Percentiles rank a stretch among this genome's conserved stretches.
Conservation (phyloP, 2,113 vertebrate species). For the Solea senegalensis region DNA sequence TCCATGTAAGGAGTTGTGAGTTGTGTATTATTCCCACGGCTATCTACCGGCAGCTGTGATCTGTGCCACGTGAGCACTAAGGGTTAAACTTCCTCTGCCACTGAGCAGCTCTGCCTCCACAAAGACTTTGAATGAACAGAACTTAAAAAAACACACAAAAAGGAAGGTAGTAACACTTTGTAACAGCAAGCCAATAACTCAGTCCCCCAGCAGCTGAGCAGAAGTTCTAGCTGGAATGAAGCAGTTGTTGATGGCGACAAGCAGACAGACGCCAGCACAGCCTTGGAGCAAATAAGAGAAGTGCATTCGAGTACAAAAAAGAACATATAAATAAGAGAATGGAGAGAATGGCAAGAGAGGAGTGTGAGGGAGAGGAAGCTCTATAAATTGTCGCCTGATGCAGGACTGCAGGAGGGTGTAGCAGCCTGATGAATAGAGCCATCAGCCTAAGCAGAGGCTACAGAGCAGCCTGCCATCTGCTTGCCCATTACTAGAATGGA, state of each 20-base stretch:
- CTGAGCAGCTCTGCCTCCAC: constrained; percentile 13
- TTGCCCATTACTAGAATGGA: constrained; percentile 80
- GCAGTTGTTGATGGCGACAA: constrained; percentile 38
- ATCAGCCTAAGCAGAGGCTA: constrained; percentile 81
- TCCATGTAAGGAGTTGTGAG: too few species aligned
- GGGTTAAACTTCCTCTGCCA: not conserved
- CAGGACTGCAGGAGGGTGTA: constrained; percentile 67
- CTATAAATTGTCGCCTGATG: constrained; percentile 69
- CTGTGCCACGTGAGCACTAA: too few species aligned
- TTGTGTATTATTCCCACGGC: too few species aligned
- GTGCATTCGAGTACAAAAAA: constrained; percentile 49
- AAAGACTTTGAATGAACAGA: constrained; percentile 31
- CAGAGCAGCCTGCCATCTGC: constrained; percentile 82
- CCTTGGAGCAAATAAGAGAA: constrained; percentile 29
- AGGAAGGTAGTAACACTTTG: constrained; percentile 26
- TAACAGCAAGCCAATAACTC: constrained; percentile 41
- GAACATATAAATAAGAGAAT: constrained; percentile 62
- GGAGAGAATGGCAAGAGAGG: constrained; percentile 49
- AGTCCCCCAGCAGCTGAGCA: constrained; percentile 37
- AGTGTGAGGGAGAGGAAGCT: constrained; percentile 42
- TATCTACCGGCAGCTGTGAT: too few species aligned
- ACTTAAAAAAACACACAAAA: not conserved
- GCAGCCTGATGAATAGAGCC: constrained; percentile 81
- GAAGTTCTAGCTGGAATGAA: constrained; percentile 43
- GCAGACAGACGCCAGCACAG: constrained; percentile 42